These are phyloP conservation scores for Conops quadrifasciatus DNA, from an alignment of 2,888 invertebrate genomes.

Conservation along the genomic window DNA sequence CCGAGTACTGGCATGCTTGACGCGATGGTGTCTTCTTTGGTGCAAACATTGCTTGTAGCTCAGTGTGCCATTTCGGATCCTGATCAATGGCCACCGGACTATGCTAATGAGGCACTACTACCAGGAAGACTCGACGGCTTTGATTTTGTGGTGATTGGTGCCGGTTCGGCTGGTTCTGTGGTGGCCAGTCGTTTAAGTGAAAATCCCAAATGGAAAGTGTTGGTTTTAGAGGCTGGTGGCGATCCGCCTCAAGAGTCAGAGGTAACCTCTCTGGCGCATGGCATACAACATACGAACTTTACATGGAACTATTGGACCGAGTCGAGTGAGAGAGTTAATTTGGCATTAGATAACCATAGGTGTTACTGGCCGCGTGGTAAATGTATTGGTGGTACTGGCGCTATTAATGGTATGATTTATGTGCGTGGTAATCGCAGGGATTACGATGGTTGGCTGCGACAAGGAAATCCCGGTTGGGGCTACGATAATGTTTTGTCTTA, in stretches of 20 bases:
- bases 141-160: slow-evolving; percentile 63
- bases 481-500: slow-evolving; percentile 79
- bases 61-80: slow-evolving; percentile 68
- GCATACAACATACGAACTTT: slow-evolving; percentile 44
- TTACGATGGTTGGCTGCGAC: slow-evolving; percentile 70
- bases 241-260: slow-evolving; percentile 65
- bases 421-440: slow-evolving; percentile 71
- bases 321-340: slow-evolving; percentile 45
- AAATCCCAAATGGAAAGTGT: slow-evolving; percentile 49
- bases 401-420: slow-evolving; percentile 72
- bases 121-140: slow-evolving; percentile 52
- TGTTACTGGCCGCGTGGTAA: slow-evolving; percentile 71
- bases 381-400: slow-evolving; percentile 72
- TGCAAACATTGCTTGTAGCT: slow-evolving; percentile 70
- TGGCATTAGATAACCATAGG: slow-evolving; percentile 45
- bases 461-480: slow-evolving; percentile 73
- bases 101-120: slow-evolving; percentile 51
- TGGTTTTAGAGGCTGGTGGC: slow-evolving; percentile 67
- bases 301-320: slow-evolving; percentile 49
- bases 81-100: slow-evolving; percentile 68
- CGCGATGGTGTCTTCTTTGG: slow-evolving; percentile 68
- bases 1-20: slow-evolving; percentile 49
- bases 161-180: slow-evolving; percentile 65
- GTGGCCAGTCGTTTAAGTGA: slow-evolving; percentile 51
- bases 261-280: slow-evolving; percentile 53